Evolutionary conservation across 1,140 invertebrate genomes (phyloP).

Genomic region (Galleria mellonella): DNA sequence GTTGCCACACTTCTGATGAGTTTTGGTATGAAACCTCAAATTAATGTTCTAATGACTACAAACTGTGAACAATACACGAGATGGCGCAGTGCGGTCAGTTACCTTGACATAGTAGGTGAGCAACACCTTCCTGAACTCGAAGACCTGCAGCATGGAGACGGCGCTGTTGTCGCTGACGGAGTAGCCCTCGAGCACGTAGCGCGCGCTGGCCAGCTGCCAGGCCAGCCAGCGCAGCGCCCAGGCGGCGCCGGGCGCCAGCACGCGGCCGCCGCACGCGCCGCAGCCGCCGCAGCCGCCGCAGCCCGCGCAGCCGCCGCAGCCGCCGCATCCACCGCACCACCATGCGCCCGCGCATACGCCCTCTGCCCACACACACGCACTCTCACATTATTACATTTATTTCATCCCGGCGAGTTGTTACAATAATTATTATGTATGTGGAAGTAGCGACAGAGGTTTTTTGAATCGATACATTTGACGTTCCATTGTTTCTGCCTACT

Average conservation of each 20-base stretch:
- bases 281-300: slow-evolving; percentile 98
- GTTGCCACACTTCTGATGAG: too few relatives aligned
- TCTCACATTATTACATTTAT: background rate
- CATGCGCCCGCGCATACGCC: slow-evolving; percentile 75
- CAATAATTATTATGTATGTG: too few relatives aligned
- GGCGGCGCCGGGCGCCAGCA: slow-evolving; percentile 95
- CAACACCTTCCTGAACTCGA: slow-evolving; percentile 96
- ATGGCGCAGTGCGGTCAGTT: too few relatives aligned
- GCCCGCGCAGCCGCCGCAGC: slow-evolving; percentile 97
- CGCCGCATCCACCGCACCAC: slow-evolving; percentile 91
- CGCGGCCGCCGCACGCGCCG: slow-evolving; percentile 91
- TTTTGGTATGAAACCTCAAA: too few relatives aligned
- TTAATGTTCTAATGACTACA: too few relatives aligned
- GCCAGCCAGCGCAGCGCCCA: slow-evolving; percentile 98
- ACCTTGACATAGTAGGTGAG: slow-evolving; percentile 99
- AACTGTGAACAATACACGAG: too few relatives aligned
- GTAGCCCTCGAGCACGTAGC: slow-evolving; percentile 98
- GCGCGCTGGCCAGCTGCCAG: slow-evolving; percentile 95
- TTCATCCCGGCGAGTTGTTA: too few relatives aligned
- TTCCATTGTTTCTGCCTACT: too few relatives aligned
- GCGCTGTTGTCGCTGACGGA: slow-evolving; percentile 98
- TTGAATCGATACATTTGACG: too few relatives aligned
- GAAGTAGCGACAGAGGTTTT: too few relatives aligned
- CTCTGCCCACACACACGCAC: slow-evolving; percentile 72
- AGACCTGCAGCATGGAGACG: slow-evolving; percentile 96